Conservation (phyloP, 2,888 invertebrate genomes). For the Euplagia quadripunctaria region DNA sequence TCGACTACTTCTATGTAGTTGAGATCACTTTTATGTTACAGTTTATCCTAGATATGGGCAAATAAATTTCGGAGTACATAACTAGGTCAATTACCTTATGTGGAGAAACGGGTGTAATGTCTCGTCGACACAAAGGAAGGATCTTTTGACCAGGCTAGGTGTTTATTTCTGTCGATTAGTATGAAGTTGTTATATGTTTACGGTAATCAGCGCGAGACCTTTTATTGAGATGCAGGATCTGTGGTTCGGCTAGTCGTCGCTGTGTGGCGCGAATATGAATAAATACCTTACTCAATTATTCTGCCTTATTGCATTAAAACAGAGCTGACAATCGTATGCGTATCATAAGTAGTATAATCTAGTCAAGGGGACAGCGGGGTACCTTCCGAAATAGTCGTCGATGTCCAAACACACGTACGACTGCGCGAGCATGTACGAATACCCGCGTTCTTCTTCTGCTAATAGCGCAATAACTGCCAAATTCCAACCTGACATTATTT, state of each 20-base stretch:
- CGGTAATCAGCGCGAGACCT: no score
- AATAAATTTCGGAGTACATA: no score
- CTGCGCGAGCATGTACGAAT: no score
- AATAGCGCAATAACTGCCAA: background rate
- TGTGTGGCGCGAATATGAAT: background rate
- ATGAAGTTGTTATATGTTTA: no score
- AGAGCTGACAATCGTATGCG: background rate
- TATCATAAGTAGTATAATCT: background rate
- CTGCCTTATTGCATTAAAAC: background rate
- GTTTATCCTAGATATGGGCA: background rate
- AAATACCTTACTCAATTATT: background rate
- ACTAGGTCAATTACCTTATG: no score
- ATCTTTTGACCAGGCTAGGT: no score
- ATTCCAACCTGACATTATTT: no score
- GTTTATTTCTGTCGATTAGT: no score
- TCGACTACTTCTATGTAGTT: background rate
- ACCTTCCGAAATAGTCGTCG: background rate
- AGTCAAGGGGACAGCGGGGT: background rate
- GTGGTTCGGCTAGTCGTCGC: no score
- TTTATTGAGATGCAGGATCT: no score
- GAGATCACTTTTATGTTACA: background rate
- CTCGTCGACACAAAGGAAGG: no score
- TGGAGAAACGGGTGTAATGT: no score
- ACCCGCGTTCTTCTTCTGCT: background rate
- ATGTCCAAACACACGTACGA: background rate